Percentiles rank a stretch among this genome's conserved stretches.
Conservation (phyloP, 2,888 invertebrate genomes). For the Lordiphosa andalusiaca region DNA sequence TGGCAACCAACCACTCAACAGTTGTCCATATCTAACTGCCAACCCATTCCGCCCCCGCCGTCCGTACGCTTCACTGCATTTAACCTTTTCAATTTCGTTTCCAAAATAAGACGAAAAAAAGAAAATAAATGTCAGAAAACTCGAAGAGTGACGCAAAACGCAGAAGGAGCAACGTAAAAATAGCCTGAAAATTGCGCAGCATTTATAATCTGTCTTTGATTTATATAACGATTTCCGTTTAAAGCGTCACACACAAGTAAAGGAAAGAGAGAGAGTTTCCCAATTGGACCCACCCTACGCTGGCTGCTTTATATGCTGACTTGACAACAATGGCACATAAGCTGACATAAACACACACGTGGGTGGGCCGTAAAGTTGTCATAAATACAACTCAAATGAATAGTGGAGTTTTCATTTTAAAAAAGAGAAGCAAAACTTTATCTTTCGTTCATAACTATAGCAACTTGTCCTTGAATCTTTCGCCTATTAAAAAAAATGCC, state of each 20-base stretch:
- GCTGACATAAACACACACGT: slow-evolving; percentile 16
- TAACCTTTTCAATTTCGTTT: slow-evolving; percentile 39
- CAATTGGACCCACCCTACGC: slow-evolving; percentile 17
- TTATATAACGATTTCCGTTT: slow-evolving; percentile 77
- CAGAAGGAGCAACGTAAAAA: slow-evolving; percentile 41
- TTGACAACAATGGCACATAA: slow-evolving; percentile 67
- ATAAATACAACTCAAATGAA: too few species aligned
- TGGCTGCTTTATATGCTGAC: slow-evolving; percentile 66
- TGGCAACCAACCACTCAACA: slow-evolving; percentile 30
- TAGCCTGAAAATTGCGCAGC: slow-evolving; percentile 68
- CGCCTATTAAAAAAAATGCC: too few species aligned
- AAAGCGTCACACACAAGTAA: slow-evolving; percentile 42
- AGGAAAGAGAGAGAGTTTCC: slow-evolving; percentile 1
- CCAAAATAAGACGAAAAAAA: not conserved
- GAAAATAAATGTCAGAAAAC: slow-evolving; percentile 16
- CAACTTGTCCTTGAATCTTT: too few species aligned
- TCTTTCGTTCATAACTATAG: too few species aligned
- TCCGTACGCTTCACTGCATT: slow-evolving; percentile 29
- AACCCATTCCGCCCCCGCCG: slow-evolving; percentile 9
- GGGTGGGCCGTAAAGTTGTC: slow-evolving; percentile 29
- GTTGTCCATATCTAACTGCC: slow-evolving; percentile 37
- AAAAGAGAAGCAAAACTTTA: too few species aligned
- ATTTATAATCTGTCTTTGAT: slow-evolving; percentile 75
- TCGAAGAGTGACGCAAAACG: slow-evolving; percentile 17
- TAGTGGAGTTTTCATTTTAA: too few species aligned